A percentile compares a stretch with the other conserved stretches of the same genome.
Conservation (phyloP, 1,140 invertebrate genomes). For the Matsumurasca onukii region DNA sequence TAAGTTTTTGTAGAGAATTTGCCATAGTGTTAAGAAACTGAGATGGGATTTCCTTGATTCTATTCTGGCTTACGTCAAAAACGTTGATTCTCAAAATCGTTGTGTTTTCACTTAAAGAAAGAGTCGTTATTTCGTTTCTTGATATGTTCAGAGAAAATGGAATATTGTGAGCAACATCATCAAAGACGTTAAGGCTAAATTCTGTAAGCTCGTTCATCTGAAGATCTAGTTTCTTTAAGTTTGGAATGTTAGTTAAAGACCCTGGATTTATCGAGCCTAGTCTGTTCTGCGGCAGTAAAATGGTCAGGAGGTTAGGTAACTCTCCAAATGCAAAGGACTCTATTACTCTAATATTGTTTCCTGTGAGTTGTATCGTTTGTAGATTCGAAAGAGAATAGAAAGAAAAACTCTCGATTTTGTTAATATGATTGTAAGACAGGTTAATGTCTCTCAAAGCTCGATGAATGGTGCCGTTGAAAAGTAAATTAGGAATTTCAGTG, state of each 20-base stretch:
- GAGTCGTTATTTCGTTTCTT: conserved; percentile 61
- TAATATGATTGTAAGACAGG: conserved; percentile 71
- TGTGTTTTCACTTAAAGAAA: conserved; percentile 58
- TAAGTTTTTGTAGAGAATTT: conserved; percentile 62
- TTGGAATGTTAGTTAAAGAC: conserved; percentile 67
- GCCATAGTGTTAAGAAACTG: conserved; percentile 61
- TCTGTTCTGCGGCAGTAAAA: conserved; percentile 68
- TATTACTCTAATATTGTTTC: conserved; percentile 65
- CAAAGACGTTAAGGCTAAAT: conserved; percentile 65
- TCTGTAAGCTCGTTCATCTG: conserved; percentile 68
- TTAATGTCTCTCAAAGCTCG: conserved; percentile 73
- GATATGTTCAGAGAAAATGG: conserved; percentile 67
- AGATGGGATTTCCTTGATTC: conserved; percentile 62
- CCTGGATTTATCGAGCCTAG: conserved; percentile 59
- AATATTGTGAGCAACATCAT: conserved; percentile 58
- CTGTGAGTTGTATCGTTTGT: conserved; percentile 68
- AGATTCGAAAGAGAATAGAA: conserved; percentile 64
- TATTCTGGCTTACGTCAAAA: conserved; percentile 70
- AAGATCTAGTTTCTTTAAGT: conserved; percentile 66
- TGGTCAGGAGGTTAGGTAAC: conserved; percentile 64
- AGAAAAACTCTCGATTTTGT: conserved; percentile 58
- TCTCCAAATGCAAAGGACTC: conserved; percentile 61
- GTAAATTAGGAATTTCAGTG: conserved; percentile 58
- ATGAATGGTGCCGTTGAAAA: conserved; percentile 69
- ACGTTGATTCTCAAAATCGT: conserved; percentile 57